These are phyloP conservation scores for Phania funesta DNA, from an alignment of 2,888 invertebrate genomes.

Conservation along the genomic window DNA sequence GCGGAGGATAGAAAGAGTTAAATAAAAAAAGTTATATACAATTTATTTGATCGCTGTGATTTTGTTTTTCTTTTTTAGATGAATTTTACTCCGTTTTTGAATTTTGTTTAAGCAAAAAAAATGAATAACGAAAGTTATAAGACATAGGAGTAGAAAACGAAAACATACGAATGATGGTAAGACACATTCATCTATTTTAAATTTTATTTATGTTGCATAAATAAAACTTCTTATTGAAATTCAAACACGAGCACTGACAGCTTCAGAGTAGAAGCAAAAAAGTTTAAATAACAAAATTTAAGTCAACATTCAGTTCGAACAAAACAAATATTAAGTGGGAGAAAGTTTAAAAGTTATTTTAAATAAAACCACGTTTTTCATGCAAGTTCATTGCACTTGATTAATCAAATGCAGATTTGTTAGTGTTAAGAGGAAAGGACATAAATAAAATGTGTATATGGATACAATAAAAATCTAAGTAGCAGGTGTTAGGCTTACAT, in stretches of 20 bases:
- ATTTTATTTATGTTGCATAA: slow-evolving; percentile 8
- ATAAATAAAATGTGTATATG: no score
- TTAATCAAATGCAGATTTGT: no score
- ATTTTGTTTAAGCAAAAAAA: background rate
- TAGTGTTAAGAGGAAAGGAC: no score
- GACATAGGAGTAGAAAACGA: background rate
- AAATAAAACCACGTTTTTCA: no score
- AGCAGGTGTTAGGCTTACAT: no score
- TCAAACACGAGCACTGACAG: slow-evolving; percentile 1
- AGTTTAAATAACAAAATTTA: slow-evolving; percentile 31
- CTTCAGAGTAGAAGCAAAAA: background rate
- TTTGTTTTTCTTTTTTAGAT: slow-evolving; percentile 24
- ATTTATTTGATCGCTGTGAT: slow-evolving; percentile 30
- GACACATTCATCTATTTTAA: background rate
- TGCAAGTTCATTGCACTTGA: background rate
- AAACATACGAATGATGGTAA: slow-evolving; percentile 11
- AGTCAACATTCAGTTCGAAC: slow-evolving; percentile 51
- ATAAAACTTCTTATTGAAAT: background rate
- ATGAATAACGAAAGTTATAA: background rate
- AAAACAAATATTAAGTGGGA: slow-evolving; percentile 50
- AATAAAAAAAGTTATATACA: slow-evolving; percentile 3
- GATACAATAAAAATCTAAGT: no score
- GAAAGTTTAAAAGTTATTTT: slow-evolving; percentile 28
- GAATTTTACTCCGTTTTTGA: background rate
- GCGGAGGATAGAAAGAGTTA: background rate